Base-by-base conservation (phyloP, 92 coral and sea anemone genomes). In the Paragorgia papillata region DNA sequence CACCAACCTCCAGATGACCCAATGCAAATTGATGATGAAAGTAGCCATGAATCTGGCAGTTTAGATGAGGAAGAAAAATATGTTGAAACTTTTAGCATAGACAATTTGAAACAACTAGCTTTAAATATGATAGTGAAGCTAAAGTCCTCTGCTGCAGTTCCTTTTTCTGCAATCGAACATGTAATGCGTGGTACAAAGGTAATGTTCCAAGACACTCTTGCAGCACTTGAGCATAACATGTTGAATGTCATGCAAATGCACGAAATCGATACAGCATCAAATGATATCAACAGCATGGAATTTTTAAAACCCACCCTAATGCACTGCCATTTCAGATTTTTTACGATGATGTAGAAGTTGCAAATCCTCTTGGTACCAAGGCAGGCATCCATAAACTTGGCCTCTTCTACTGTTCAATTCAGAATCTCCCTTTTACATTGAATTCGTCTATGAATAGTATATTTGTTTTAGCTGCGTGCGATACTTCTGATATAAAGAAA, bases 391-490 rank as follows among this genome's bases (percentile, higher is more conserved):
- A 62, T 62, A n/a, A n/a, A n/a, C n/a, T n/a, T n/a, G n/a, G n/a
- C n/a, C n/a, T n/a, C n/a, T n/a, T n/a, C n/a, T n/a, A 62, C 48
- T 62, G 31, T 22, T 17, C 69, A 18, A 62, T 62, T 20, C 69
- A 62, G 31, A 62, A 62, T 28, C 48, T 62, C 1, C 69, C 41
- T 30, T 62, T 62, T 22, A 62, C 35, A 2, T 9, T 62, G 14
- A 62, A 62, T 62, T 62, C 69, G 15, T 62, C 69, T 20, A 62
- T 62, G 69, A 62, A n/a, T n/a, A n/a, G n/a, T n/a, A n/a, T n/a
- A n/a, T n/a, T n/a, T n/a, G n/a, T n/a, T n/a, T n/a, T n/a, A n/a
- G n/a, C n/a, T n/a, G n/a, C n/a, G n/a, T n/a, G n/a, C n/a, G n/a
- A n/a, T n/a, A n/a, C n/a, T n/a, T n/a, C n/a, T n/a, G n/a, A n/a